Percentiles rank a stretch among this genome's conserved stretches.
These are phyloP conservation scores for Pungitius pungitius DNA, from an alignment of 2,113 vertebrate genomes.

Conservation along the genomic window DNA sequence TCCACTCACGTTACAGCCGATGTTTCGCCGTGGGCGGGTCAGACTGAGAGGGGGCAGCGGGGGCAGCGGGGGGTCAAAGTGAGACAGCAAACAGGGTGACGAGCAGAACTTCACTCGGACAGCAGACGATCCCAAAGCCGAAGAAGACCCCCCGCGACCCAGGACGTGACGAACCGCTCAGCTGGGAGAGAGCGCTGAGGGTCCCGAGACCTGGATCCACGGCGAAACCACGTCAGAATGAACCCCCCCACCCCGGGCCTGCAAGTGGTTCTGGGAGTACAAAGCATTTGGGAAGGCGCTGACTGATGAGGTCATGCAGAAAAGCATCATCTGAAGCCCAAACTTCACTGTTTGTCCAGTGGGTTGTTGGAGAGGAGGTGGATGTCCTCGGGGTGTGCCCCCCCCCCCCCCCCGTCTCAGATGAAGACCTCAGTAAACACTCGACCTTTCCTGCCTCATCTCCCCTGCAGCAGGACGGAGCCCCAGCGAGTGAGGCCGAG, in stretches of 20 bases:
- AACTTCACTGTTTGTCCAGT: slow-evolving; percentile 65
- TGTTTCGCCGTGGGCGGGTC: slow-evolving; percentile 54
- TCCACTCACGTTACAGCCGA: slow-evolving; percentile 63
- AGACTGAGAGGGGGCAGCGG: background rate
- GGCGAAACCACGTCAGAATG: slow-evolving; percentile 73
- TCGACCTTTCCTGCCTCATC: slow-evolving; percentile 52
- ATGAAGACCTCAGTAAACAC: slow-evolving; percentile 62
- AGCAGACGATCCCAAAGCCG: slow-evolving; percentile 15
- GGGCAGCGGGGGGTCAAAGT: slow-evolving; percentile 24
- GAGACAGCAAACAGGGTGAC: too few relatives aligned
- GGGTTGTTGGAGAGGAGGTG: slow-evolving; percentile 60
- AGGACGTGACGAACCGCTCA: slow-evolving; percentile 69
- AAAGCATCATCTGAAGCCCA: slow-evolving; percentile 61
- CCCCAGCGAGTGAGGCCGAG: slow-evolving; percentile 45
- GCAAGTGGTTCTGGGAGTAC: slow-evolving; percentile 70
- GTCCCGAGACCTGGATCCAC: slow-evolving; percentile 64
- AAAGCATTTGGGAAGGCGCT: slow-evolving; percentile 57
- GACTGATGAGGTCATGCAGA: slow-evolving; percentile 72
- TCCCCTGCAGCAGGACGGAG: slow-evolving; percentile 56
- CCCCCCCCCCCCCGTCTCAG: slow-evolving; percentile 53
- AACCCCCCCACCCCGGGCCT: slow-evolving; percentile 23
- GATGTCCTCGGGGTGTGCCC: slow-evolving; percentile 54
- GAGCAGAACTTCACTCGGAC: slow-evolving; percentile 33
- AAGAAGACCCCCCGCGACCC: slow-evolving; percentile 30
- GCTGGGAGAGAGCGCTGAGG: slow-evolving; percentile 35